Evolutionary conservation across 2,113 vertebrate species (phyloP).

Genomic region (Oncorhynchus masou): DNA sequence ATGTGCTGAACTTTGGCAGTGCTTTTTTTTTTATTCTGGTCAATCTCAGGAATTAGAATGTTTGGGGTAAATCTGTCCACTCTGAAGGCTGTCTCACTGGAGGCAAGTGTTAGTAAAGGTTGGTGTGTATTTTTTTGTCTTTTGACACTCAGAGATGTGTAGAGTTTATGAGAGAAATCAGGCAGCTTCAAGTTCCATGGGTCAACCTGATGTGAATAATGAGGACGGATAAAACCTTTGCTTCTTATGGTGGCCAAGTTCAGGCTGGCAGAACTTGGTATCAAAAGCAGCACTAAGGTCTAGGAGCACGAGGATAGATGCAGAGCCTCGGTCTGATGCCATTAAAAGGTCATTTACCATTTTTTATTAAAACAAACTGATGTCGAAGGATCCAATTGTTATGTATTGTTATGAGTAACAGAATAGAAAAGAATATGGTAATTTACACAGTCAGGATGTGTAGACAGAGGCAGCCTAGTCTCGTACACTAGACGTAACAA

Average conservation of each 20-base stretch:
- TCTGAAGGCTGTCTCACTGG: slow-evolving; percentile 10
- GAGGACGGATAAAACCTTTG: slow-evolving; percentile 25
- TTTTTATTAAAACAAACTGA: slow-evolving; percentile 58
- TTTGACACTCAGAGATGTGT: slow-evolving; percentile 35
- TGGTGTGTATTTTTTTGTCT: slow-evolving; percentile 1
- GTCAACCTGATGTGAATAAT: slow-evolving; percentile 15
- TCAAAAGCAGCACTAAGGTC: too few relatives aligned
- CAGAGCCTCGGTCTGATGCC: too few relatives aligned
- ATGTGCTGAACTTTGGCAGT: slow-evolving; percentile 51
- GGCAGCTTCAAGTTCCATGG: slow-evolving; percentile 59
- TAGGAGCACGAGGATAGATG: too few relatives aligned
- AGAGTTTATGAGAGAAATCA: slow-evolving; percentile 67
- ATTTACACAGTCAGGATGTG: neutral
- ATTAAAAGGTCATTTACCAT: neutral
- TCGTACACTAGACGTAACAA: too few relatives aligned
- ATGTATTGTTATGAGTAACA: neutral
- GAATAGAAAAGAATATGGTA: neutral
- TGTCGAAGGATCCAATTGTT: neutral
- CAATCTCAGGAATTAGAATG: slow-evolving; percentile 18
- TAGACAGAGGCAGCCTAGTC: neutral
- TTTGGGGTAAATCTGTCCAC: slow-evolving; percentile 10
- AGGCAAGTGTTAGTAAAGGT: neutral
- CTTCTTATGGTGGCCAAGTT: slow-evolving; percentile 38
- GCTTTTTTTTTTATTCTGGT: slow-evolving; percentile 8
- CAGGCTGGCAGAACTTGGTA: slow-evolving; percentile 26